phyloP scores from a whole-genome alignment of 2,888 invertebrate genomes.

The Ectemnius cavifrons region DNA sequence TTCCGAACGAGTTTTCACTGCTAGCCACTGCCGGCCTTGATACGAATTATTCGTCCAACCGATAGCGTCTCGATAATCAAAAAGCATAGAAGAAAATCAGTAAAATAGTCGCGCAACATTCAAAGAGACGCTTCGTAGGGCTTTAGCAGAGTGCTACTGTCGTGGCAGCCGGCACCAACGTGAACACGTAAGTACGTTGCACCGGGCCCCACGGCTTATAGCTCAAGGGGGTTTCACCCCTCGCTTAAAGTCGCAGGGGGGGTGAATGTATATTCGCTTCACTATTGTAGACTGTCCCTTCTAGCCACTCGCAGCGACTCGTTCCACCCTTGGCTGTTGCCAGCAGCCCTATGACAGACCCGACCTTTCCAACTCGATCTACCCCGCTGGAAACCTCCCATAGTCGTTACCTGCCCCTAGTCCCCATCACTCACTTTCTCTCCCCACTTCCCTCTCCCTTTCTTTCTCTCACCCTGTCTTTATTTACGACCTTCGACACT shows the following conservation, averaged over 20 bases:
- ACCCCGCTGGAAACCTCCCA: slow-evolving; percentile 9
- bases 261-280: slow-evolving; percentile 56
- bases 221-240: slow-evolving; percentile 48
- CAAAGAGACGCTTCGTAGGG: slow-evolving; percentile 15
- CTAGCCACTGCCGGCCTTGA: no score
- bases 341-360: slow-evolving; percentile 44
- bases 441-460: no score
- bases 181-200: slow-evolving; percentile 43
- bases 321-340: slow-evolving; percentile 46
- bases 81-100: background rate
- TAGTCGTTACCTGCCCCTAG: slow-evolving; percentile 2
- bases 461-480: no score
- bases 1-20: no score
- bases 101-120: background rate
- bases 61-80: background rate
- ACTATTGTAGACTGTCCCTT: slow-evolving; percentile 54
- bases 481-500: no score
- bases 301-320: slow-evolving; percentile 30
- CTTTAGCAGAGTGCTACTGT: slow-evolving; percentile 41
- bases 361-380: slow-evolving; percentile 48
- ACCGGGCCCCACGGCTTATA: slow-evolving; percentile 26
- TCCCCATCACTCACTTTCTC: background rate
- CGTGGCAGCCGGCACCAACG: slow-evolving; percentile 64
- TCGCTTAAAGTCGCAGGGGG: slow-evolving; percentile 49
- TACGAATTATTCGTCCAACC: background rate